These are phyloP conservation scores for Laupala kohalensis DNA, from an alignment of 1,140 invertebrate species.

Conservation along the genomic window DNA sequence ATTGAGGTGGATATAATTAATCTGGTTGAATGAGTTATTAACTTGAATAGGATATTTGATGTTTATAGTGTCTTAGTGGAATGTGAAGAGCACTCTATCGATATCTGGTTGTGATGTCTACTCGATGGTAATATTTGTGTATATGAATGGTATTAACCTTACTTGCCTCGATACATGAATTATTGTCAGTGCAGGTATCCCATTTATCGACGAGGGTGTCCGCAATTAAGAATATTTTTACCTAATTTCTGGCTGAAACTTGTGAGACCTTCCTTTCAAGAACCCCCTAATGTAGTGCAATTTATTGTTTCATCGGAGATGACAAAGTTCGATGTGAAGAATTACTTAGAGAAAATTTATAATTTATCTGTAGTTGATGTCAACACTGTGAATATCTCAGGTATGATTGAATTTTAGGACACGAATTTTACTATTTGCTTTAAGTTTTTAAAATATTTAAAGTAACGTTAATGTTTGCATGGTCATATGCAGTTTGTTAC, in stretches of 20 bases:
- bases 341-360: conserved; percentile 93
- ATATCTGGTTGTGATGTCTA: no score
- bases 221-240: conserved; percentile 75
- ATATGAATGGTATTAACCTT: not conserved
- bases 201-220: conserved; percentile 75
- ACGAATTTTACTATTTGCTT: no score
- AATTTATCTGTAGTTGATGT: conserved; percentile 63
- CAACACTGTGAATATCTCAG: conserved; percentile 51
- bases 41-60: no score
- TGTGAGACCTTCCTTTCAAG: conserved; percentile 41
- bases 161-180: not conserved
- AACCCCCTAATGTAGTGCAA: conserved; percentile 61
- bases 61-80: no score
- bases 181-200: conserved; percentile 52
- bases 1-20: no score
- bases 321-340: conserved; percentile 73
- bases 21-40: no score
- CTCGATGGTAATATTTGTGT: not conserved
- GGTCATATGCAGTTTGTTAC: no score
- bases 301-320: conserved; percentile 82
- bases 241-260: conserved; percentile 94
- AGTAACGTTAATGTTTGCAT: no score
- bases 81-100: no score
- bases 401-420: no score
- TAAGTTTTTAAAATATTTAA: no score